phyloP scores from a whole-genome alignment of 2,888 invertebrate species.

The Caenorhabditis sp. region DNA sequence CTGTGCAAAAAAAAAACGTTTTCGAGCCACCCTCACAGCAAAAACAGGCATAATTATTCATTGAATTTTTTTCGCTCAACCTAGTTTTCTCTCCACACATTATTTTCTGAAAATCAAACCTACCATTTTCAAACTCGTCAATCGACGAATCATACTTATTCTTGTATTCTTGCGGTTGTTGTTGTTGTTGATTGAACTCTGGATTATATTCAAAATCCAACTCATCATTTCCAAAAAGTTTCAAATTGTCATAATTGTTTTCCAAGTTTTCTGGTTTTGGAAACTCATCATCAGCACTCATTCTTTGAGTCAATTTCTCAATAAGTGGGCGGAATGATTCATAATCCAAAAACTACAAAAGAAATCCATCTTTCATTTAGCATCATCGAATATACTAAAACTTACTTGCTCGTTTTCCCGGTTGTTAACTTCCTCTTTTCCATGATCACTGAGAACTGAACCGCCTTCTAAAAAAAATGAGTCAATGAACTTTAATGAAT shows the following conservation, averaged over 20 bases:
- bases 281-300: neutral
- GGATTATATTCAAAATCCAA: neutral
- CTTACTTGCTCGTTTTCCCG: conserved; percentile 16
- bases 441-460: conserved; percentile 23
- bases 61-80: no score
- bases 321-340: neutral
- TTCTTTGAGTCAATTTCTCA: neutral
- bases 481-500: no score
- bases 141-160: neutral
- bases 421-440: conserved; percentile 16
- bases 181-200: neutral
- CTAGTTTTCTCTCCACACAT: no score
- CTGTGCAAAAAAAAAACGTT: no score
- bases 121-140: neutral
- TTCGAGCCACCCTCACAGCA: no score
- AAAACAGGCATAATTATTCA: no score
- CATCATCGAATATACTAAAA: no score
- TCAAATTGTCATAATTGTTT: neutral
- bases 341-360: neutral
- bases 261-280: neutral
- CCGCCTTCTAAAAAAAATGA: conserved; percentile 31
- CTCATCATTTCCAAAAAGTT: neutral
- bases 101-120: neutral
- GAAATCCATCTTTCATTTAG: neutral
- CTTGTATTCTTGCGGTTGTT: neutral